These are phyloP conservation scores for Grammomys dolichurus DNA, from an alignment of 2,113 vertebrate genomes.

Conservation along the genomic window DNA sequence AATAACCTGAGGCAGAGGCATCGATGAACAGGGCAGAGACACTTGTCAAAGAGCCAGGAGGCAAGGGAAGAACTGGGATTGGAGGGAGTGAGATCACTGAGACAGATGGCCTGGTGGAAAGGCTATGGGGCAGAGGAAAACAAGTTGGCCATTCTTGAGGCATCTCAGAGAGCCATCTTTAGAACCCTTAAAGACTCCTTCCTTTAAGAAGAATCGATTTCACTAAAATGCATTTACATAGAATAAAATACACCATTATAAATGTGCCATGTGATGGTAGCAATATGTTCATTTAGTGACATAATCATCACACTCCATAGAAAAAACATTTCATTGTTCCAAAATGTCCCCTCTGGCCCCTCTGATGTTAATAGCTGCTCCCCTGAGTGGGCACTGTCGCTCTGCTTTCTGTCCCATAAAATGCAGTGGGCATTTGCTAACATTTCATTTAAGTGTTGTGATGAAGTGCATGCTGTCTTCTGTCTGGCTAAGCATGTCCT, in stretches of 20 bases:
- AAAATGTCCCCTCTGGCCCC: not conserved
- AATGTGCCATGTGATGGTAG: not conserved
- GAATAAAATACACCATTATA: constrained; percentile 15
- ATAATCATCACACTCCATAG: not conserved
- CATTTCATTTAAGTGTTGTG: not conserved
- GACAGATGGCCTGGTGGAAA: not conserved
- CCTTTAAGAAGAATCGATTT: not conserved
- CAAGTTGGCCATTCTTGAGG: not conserved
- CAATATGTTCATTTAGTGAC: not conserved
- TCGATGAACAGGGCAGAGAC: not conserved
- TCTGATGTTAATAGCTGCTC: not conserved
- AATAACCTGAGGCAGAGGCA: not conserved
- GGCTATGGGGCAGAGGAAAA: not conserved
- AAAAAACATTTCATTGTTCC: not conserved
- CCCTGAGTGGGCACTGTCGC: not conserved
- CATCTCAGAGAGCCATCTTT: not conserved
- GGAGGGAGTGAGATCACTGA: not conserved
- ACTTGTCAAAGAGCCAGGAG: not conserved
- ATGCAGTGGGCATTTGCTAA: not conserved
- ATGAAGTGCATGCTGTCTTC: not conserved
- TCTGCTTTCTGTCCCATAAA: not conserved
- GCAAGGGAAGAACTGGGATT: not conserved
- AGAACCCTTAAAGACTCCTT: not conserved
- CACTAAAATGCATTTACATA: not conserved
- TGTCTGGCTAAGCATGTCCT: constrained; percentile 3